These are phyloP conservation scores for Cydia amplana DNA, from an alignment of 1,140 invertebrate genomes.

Conservation along the genomic window DNA sequence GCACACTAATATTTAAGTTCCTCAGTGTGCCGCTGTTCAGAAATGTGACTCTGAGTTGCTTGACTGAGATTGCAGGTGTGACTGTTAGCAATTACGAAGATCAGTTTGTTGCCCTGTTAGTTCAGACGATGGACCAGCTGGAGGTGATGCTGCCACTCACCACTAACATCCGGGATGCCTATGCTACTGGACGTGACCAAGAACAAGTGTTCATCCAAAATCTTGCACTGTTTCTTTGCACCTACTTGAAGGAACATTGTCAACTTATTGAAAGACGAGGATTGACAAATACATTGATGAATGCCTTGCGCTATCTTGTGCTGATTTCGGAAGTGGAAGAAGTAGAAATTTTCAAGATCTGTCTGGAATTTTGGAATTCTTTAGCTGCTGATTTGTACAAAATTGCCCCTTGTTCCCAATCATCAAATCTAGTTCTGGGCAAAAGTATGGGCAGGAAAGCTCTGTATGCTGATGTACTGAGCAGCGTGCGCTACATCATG, in stretches of 20 bases:
- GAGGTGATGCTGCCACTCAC: slow-evolving; percentile 94
- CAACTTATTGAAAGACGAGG: slow-evolving; percentile 91
- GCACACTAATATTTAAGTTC: slow-evolving; percentile 97
- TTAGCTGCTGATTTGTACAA: slow-evolving; percentile 95
- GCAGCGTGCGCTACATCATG: slow-evolving; percentile 98
- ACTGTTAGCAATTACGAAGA: slow-evolving; percentile 94
- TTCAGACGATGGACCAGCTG: slow-evolving; percentile 94
- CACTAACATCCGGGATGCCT: slow-evolving; percentile 96
- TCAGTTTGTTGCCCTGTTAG: slow-evolving; percentile 93
- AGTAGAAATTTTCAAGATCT: slow-evolving; percentile 99
- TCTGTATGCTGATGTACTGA: slow-evolving; percentile 90
- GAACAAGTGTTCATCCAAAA: slow-evolving; percentile 99
- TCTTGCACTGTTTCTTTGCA: slow-evolving; percentile 97
- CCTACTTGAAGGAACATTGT: slow-evolving; percentile 97
- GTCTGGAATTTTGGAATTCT: slow-evolving; percentile 99
- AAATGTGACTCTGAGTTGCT: slow-evolving; percentile 98
- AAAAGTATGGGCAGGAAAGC: slow-evolving; percentile 78
- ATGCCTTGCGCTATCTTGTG: slow-evolving; percentile 95
- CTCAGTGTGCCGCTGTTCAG: slow-evolving; percentile 98
- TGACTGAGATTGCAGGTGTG: slow-evolving; percentile 98
- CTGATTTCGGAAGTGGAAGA: slow-evolving; percentile 99
- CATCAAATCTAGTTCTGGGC: slow-evolving; percentile 69
- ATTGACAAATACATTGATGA: slow-evolving; percentile 85
- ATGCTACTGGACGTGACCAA: slow-evolving; percentile 94
- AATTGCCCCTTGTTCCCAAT: slow-evolving; percentile 81